Evolutionary conservation across 2,113 vertebrate genomes (phyloP), one percentile per base, ranked within the genome.

Genomic region (Triplophysa dalaica): DNA sequence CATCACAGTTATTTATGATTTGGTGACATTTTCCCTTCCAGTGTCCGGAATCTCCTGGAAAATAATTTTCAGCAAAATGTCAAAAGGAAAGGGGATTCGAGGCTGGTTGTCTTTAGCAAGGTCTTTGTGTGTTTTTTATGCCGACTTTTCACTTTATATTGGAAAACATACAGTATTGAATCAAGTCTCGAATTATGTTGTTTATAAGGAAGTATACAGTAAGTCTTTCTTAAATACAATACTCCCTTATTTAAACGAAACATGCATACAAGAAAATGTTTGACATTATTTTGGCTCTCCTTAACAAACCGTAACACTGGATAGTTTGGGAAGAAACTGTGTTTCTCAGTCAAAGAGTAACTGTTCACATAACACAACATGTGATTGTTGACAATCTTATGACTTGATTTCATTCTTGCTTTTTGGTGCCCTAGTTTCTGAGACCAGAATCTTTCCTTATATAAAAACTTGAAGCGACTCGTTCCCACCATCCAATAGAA

Each of bases 351-450:
- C 33, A 41, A 8, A 8, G 1, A 38, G 33, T 1, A 38, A 38
- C 33, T 38, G 33, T 38, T 38, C 33, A 8, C 6, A 7, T 7
- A 38, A 74, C 33, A 61, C 21, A 24, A 26, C 70, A 74, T 62
- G 70, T 74, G 70, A 74, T 61, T 74, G 38, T 74, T 74, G 70
- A 74, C 13, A 61, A 61, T 74, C 22, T 48, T 48, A 48, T 63
- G 73, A 50, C 22, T 24, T 26, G 73, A 63, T 16, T 63, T 38
- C 16, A 52, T 64, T 17, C 61, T 54, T 65, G 17, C 45, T 64
- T 24, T 76, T 52, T 76, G 45, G 24, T 76, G 74, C 43, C 61
- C 61, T 76, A 52, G 61, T 50, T 64, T 76, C 41, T 50, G 61
- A 65, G 64, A 65, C 22, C 45, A 33, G 7, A 65, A 65, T 29